A percentile compares a stretch with the other conserved stretches of the same genome.
Evolutionary conservation across 2,113 vertebrate genomes (phyloP).

Genomic region (Hippocampus zosterae): DNA sequence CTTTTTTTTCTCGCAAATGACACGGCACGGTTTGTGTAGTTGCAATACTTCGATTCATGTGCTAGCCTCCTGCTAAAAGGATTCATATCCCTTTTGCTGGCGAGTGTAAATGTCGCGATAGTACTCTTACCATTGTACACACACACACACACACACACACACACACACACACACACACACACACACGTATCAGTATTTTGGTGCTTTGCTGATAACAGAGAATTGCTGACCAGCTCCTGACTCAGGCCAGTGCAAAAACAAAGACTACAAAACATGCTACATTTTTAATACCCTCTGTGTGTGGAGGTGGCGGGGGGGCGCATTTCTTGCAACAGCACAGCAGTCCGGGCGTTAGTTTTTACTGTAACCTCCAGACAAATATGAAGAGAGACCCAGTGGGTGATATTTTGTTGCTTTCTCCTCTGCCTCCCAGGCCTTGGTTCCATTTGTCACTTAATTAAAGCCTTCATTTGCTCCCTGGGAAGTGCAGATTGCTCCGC

Average conservation of each 20-base stretch:
- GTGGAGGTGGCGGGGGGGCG: background rate
- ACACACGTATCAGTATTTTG: background rate
- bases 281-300: constrained; percentile 30
- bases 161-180: no score
- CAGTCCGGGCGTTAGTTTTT: constrained; percentile 20
- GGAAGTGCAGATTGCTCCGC: constrained; percentile 57
- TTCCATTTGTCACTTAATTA: constrained; percentile 71
- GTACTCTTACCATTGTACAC: background rate
- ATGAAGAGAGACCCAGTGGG: constrained; percentile 41
- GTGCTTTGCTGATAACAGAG: constrained; percentile 9
- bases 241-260: constrained; percentile 32
- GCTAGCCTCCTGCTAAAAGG: no score
- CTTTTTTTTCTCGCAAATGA: no score
- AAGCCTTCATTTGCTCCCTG: constrained; percentile 68
- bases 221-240: constrained; percentile 22
- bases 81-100: no score
- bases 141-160: no score
- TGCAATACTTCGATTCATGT: no score
- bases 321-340: constrained; percentile 27
- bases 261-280: constrained; percentile 34
- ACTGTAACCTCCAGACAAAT: constrained; percentile 31
- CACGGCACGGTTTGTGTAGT: no score
- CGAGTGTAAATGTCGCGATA: no score
- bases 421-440: constrained; percentile 25
- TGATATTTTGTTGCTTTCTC: constrained; percentile 11